Percentiles rank a stretch among this genome's conserved stretches.
phyloP scores from a whole-genome alignment of 2,888 invertebrate genomes.

The Chaitophorus viminalis region DNA sequence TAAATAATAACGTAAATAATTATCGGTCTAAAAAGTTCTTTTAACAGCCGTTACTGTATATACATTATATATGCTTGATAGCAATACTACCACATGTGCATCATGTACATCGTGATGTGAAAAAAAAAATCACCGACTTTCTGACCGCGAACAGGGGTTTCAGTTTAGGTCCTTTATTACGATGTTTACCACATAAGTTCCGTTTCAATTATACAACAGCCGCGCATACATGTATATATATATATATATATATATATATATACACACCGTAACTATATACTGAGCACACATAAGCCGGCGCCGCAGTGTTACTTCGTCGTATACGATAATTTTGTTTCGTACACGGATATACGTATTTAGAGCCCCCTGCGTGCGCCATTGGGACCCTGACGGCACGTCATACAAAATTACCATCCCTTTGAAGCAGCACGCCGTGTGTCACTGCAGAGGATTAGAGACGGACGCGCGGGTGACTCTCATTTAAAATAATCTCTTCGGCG shows the following conservation, averaged over 20 bases:
- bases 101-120: neutral
- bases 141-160: neutral
- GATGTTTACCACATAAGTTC: slow-evolving; percentile 1
- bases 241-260: neutral
- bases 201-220: neutral
- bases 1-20: neutral
- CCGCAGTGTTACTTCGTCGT: neutral
- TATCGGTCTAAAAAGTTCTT: neutral
- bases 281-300: neutral
- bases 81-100: neutral
- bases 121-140: neutral
- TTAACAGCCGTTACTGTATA: neutral
- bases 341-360: slow-evolving; percentile 8
- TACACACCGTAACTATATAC: neutral
- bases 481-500: slow-evolving; percentile 52
- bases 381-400: slow-evolving; percentile 5
- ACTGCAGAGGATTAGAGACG: slow-evolving; percentile 35
- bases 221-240: neutral
- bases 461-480: slow-evolving; percentile 34
- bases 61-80: too few relatives aligned
- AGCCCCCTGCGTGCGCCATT: neutral
- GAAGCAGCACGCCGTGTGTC: slow-evolving; percentile 51
- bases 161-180: neutral
- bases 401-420: slow-evolving; percentile 52
- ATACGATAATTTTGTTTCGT: slow-evolving; percentile 10